Base-by-base conservation (phyloP, 2,797 vertebrate genomes). In the Pseudomugil gertrudae region DNA sequence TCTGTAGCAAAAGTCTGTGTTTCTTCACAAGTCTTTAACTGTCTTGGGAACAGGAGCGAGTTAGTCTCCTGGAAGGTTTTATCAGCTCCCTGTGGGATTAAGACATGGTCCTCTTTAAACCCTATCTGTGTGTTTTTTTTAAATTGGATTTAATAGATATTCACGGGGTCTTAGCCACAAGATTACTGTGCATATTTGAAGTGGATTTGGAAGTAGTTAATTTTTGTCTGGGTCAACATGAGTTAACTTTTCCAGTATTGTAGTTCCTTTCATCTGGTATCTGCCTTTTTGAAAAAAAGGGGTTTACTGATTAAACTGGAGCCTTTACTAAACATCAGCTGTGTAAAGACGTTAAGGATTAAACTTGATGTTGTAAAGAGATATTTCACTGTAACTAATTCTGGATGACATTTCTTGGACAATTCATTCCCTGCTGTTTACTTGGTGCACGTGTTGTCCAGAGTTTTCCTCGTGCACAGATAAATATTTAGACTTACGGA, bases 291-390 rank as follows among this genome's bases (percentile, higher is more conserved):
- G 63, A 32, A 57, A 33, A 50, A 29, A 29, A 19, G 17, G 4
- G 0, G 57, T 77, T 83, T 67, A 90, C 84, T 80, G 53, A 81
- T 63, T 84, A 61, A 90, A 67, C 79, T 32, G 30, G 4, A 35
- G 45, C 51, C 63, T 15, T 53, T 27, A 29, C 48, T n/a, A 56
- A 65, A n/a, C 47, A 55, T 76, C 63, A 60, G 33, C 63, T 63
- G 64, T 58, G 52, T 57, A 54, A 52, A 61, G 26, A 47, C 59
- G 81, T 90, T 85, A 88, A 90, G 87, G 74, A 86, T 88, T 89
- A 80, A 66, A 57, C 53, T 30, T 2, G 1, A 51, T 13, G 56
- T 62, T 73, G 45, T 38, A 17, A 52, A 27, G 32, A 38, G 59
- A 63, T 57, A 52, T 47, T 63, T 72, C 27, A 50, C 33, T 57